Base-by-base conservation (phyloP, 2,113 vertebrate genomes). In the Prochilodus magdalenae region DNA sequence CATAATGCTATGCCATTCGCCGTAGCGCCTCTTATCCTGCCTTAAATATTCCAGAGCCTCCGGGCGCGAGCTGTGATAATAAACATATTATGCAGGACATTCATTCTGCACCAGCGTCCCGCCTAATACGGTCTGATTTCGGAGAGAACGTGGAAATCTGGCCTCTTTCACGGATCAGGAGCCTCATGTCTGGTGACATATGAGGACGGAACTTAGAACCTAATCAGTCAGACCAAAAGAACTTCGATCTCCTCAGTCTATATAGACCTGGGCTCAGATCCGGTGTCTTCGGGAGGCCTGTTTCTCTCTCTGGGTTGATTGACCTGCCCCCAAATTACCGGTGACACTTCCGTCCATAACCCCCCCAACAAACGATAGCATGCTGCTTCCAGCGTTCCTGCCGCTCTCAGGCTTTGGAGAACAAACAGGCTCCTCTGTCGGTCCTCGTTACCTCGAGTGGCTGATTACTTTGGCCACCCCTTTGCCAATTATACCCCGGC, bases 401-500 rank as follows among this genome's bases (percentile, higher is more conserved):
- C 11, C 47, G 60, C 69, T 74, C 72, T 75, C 73, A 84, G 70
- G 29, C 70, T 81, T 86, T 33, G 53, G 47, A 87, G 86, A 88
- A 90, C 88, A 91, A 93, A 90, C 84, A 79, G 27, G 75, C 86
- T 91, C 79, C 75, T 69, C 86, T 85, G 80, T 90, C 85, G 84
- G 83, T 84, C 51, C 87, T 84, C 65, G 86, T 90, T 88, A 88
- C 84, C 80, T 66, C 65, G 77, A 87, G 80, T 60, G 77, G 78
- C 33, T 84, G 77, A 84, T 87, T 81, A 85, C 80, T 84, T 87
- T 79, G 80, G 84, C 82, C 80, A 77, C 75, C 74, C 55, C 33
- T 47, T 59, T 73, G 67, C 78, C 57, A 89, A 77, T 84, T 86
- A 73, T 30, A 10, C 53, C 69, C 79, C 77, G 55, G 81, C 83